A percentile compares a stretch with the other conserved stretches of the same genome.
phyloP scores from a whole-genome alignment of 2,797 vertebrate species.

The Paramormyrops hopkinsi region DNA sequence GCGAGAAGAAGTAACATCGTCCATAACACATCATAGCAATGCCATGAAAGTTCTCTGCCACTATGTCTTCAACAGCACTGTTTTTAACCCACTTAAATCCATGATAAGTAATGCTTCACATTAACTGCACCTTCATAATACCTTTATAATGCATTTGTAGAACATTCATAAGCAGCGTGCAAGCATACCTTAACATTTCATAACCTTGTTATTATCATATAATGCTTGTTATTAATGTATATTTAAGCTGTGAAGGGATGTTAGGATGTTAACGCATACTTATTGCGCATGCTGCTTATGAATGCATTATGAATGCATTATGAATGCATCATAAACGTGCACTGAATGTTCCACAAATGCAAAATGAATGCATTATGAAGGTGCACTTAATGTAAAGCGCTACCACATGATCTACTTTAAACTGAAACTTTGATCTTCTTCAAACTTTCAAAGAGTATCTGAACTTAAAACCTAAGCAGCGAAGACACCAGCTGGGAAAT shows the following conservation, averaged over 20 bases:
- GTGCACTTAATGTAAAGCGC: background rate
- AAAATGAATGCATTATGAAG: background rate
- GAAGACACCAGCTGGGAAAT: background rate
- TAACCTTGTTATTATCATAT: background rate
- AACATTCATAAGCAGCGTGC: background rate
- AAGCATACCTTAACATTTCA: background rate
- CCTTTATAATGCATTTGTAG: background rate
- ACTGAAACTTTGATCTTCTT: background rate
- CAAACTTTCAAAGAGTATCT: background rate
- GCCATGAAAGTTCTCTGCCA: background rate
- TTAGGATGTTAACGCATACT: background rate
- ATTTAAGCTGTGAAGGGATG: background rate
- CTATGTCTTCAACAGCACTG: background rate
- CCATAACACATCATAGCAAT: background rate
- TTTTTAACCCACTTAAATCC: background rate
- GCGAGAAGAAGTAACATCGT: background rate
- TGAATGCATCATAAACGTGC: background rate
- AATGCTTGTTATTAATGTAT: background rate
- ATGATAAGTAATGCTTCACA: background rate
- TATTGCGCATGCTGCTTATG: background rate
- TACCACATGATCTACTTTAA: background rate
- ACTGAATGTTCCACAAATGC: background rate
- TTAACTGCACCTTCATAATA: background rate
- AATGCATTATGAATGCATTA: background rate
- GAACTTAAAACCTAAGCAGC: background rate